phyloP scores from a whole-genome alignment of 1,140 invertebrate genomes.

The Hylyphantes graminicola region DNA sequence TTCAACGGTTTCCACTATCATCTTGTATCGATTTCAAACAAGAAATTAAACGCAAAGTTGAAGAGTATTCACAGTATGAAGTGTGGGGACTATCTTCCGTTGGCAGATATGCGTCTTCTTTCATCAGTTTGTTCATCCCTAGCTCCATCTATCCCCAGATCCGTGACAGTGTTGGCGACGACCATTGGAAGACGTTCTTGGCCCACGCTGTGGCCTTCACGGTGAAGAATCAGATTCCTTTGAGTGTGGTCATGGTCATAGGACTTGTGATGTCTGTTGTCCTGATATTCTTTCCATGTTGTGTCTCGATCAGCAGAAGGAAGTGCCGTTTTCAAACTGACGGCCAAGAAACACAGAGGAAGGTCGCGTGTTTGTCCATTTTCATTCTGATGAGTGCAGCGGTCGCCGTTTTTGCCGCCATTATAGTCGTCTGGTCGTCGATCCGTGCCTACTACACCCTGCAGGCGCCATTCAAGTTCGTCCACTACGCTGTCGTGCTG shows the following conservation, averaged over 20 bases:
- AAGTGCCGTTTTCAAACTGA: neutral
- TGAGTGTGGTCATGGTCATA: neutral
- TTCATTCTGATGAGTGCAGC: neutral
- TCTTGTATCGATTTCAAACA: too few relatives aligned
- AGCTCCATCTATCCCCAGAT: neutral
- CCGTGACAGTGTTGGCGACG: too few relatives aligned
- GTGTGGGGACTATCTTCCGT: neutral
- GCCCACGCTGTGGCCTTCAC: neutral
- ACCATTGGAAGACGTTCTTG: neutral
- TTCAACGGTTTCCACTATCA: too few relatives aligned
- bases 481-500: neutral
- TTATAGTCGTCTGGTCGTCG: neutral
- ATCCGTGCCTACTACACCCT: neutral
- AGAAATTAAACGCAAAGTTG: too few relatives aligned
- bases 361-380: neutral
- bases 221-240: neutral
- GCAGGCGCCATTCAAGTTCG: slow-evolving; percentile 18
- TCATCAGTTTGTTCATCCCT: neutral
- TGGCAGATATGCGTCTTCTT: neutral
- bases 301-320: neutral
- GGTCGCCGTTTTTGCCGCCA: neutral
- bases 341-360: neutral
- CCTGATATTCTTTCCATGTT: neutral
- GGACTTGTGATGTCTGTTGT: neutral
- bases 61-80: too few relatives aligned